Percentiles rank a stretch among this genome's conserved stretches.
Evolutionary conservation across 1,140 invertebrate species (phyloP).

Genomic region (Lepidurus couesii): DNA sequence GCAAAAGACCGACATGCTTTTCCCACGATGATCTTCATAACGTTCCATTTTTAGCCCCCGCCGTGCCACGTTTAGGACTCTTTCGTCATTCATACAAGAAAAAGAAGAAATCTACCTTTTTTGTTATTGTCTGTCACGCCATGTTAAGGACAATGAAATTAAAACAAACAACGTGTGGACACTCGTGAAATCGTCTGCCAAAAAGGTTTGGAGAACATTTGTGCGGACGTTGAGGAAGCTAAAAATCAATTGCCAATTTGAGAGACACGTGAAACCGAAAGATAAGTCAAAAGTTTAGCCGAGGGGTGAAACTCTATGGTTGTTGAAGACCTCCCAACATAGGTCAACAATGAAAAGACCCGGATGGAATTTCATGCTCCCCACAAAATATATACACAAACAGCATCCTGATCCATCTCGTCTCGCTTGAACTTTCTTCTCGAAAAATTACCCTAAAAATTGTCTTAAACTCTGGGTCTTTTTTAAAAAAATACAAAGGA

Average conservation of each 20-base stretch:
- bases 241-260: neutral
- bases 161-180: too few species aligned
- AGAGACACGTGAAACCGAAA: neutral
- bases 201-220: neutral
- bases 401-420: neutral
- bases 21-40: conserved; percentile 22
- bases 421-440: neutral
- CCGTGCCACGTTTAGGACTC: neutral
- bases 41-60: conserved; percentile 9
- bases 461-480: too few species aligned
- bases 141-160: too few species aligned
- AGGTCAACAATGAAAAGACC: conserved; percentile 18
- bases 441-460: neutral
- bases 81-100: neutral
- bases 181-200: too few species aligned
- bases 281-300: neutral
- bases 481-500: too few species aligned
- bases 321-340: conserved; percentile 14
- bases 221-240: neutral
- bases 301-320: neutral
- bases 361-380: conserved; percentile 14
- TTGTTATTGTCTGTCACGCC: too few species aligned
- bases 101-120: neutral
- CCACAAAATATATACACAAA: neutral
- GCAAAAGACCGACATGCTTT: conserved; percentile 13